Evolutionary conservation across 2,113 vertebrate species (phyloP).

Genomic region (Megaceryle torquata): DNA sequence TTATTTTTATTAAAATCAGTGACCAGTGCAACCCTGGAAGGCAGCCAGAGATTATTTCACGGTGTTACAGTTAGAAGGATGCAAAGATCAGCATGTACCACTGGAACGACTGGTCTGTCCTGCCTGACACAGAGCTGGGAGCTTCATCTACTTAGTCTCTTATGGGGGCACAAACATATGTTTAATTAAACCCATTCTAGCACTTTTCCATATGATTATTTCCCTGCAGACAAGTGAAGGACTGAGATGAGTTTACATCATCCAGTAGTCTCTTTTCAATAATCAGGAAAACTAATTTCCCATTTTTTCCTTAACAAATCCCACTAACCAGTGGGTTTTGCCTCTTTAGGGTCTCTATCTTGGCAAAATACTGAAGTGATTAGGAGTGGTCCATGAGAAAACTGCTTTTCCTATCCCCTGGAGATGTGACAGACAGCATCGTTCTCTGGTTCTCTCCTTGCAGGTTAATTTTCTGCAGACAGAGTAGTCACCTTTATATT

Average conservation of each 20-base stretch:
- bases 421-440: not conserved
- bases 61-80: not conserved
- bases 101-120: not conserved
- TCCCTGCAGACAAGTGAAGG: not conserved
- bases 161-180: not conserved
- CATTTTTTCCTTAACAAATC: not conserved
- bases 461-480: not conserved
- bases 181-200: not conserved
- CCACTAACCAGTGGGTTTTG: not conserved
- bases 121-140: not conserved
- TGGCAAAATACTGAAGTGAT: not conserved
- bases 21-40: not conserved
- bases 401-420: not conserved
- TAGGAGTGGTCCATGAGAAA: not conserved
- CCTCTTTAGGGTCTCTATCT: not conserved
- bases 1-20: slow-evolving; percentile 29
- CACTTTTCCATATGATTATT: not conserved
- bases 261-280: not conserved
- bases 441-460: not conserved
- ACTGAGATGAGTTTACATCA: not conserved
- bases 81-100: rapidly evolving
- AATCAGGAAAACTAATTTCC: not conserved
- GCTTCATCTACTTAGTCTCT: not conserved
- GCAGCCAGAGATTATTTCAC: not conserved
- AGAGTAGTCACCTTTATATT: not conserved